A percentile compares a stretch with the other conserved stretches of the same genome.
Conservation (phyloP, 2,888 invertebrate species). For the Osedax frankpressi region DNA sequence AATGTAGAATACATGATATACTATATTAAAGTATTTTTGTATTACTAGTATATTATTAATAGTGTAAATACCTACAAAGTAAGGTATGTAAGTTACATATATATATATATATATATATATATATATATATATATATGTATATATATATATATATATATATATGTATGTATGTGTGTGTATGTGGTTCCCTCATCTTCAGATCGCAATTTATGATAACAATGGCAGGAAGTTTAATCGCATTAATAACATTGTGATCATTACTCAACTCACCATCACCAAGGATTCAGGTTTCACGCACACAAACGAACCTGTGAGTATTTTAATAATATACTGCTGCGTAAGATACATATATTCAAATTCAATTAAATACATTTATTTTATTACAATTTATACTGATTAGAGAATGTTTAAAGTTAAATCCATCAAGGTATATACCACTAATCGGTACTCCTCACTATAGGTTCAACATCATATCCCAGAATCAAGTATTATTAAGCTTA, state of each 20-base stretch:
- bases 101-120: not conserved
- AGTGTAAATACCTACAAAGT: too few relatives aligned
- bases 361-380: too few relatives aligned
- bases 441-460: not conserved
- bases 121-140: not conserved
- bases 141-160: not conserved
- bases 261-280: not conserved
- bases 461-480: not conserved
- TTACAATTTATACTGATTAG: not conserved
- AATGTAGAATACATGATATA: too few relatives aligned
- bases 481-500: not conserved
- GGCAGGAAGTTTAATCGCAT: not conserved
- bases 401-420: not conserved
- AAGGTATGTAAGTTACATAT: too few relatives aligned
- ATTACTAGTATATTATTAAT: too few relatives aligned
- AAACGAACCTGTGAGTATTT: not conserved
- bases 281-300: not conserved
- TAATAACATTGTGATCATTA: not conserved
- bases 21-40: too few relatives aligned
- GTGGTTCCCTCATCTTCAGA: not conserved
- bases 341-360: too few relatives aligned
- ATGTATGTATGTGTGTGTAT: not conserved
- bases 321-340: too few relatives aligned
- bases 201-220: not conserved
- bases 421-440: not conserved